Evolutionary conservation across 2,888 invertebrate species (phyloP), one percentile per base, ranked within the genome.

Genomic region (Papilio gigon): DNA sequence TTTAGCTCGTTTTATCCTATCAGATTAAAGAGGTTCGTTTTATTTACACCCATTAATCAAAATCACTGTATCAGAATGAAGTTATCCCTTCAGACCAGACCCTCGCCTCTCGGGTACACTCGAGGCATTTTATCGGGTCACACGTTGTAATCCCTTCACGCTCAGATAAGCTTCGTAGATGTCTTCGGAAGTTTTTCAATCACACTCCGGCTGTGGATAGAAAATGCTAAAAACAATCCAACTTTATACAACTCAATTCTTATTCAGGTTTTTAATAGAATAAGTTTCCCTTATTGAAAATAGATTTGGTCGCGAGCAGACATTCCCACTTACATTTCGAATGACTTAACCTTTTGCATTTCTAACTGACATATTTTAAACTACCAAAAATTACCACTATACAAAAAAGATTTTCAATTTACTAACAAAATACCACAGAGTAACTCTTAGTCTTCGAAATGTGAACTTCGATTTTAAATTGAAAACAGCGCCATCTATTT

Each of bases 41-140:
- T 70, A 66, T 70, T 70, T 70, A 56, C 68, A 62, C 37, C 53
- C 70, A 68, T 70, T 70, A 70, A 71, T 71, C 71, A 70, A 70
- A 71, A 70, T 68, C 71, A 60, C 59, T 71, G 68, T 63, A 64
- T 44, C 60, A 70, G 68, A 71, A 71, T 70, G 65, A 70, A 70
- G 62, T 66, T 59, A 65, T 59, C 65, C 58, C 20, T 59, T 35
- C 56, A 20, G 44, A 56, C 33, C 25, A 20, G 37, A 61, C 60
- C 66, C 60, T 66, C 47, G 47, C 44, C 35, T 62, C 11, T 67
- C 25, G 58, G 63, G 17, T 33, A 56, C 20, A 44, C 47, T 47
- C 56, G 44, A n/a, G 33, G n/a, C 6, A 63, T 37, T 64, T 50
- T 64, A 64, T 64, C 35, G 59, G 68, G 64, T 68, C 64, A 60